Percentiles rank a stretch among this genome's conserved stretches.
Evolutionary conservation across 2,113 vertebrate species (phyloP).

Genomic region (Ammospiza caudacuta): DNA sequence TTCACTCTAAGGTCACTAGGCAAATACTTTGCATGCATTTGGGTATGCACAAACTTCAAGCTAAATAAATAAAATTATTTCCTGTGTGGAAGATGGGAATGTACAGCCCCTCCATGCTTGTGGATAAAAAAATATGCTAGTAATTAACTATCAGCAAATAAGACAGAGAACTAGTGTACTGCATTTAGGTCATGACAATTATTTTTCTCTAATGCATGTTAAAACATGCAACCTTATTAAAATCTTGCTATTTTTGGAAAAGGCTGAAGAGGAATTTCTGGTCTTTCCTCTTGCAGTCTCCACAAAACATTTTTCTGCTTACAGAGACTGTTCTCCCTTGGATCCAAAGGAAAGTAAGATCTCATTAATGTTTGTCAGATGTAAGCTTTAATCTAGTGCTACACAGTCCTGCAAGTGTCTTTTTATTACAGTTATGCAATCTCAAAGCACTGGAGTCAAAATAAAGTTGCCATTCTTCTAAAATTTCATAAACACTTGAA

Average conservation of each 20-base stretch:
- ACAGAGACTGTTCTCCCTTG: conserved; percentile 20
- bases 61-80: conserved; percentile 2
- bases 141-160: neutral
- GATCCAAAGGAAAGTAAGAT: conserved; percentile 26
- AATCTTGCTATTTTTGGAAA: conserved; percentile 57
- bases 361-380: conserved; percentile 44
- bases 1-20: neutral
- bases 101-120: neutral
- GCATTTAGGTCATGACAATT: conserved; percentile 1
- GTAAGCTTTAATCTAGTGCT: neutral
- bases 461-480: neutral
- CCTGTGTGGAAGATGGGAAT: neutral
- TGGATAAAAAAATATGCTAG: neutral
- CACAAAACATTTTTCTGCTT: conserved; percentile 55
- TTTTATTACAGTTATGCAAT: neutral
- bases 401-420: neutral
- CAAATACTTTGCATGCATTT: neutral
- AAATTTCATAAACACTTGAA: neutral
- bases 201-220: neutral
- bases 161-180: neutral
- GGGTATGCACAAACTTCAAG: neutral
- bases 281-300: conserved; percentile 46
- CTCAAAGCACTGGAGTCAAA: neutral
- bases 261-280: conserved; percentile 49
- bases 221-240: neutral